Base-by-base conservation (phyloP, 2,113 vertebrate species). In the Chrysemys picta region DNA sequence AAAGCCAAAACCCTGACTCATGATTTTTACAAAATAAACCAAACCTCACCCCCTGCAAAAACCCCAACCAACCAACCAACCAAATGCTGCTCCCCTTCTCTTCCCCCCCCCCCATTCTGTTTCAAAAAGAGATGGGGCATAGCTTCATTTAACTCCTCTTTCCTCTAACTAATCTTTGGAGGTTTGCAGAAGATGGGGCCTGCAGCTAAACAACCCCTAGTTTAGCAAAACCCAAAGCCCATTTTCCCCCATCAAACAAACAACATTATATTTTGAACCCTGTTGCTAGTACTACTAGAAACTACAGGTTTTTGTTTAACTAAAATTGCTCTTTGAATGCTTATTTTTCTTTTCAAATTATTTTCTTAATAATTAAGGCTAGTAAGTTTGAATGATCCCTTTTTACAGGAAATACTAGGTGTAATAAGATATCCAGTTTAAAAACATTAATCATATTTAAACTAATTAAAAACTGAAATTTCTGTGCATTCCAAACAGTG, bases 401-500 rank as follows among this genome's bases (percentile, higher is more conserved):
- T 65, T 49, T 72, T 72, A 93, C 89, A 91, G 94, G 91, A 94
- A 89, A 84, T 31, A 85, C 31, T 94, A 93, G 82, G 90, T 95
- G 95, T 97, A 97, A 98, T 89, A 94, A 97, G 95, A 95, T 96
- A 97, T 17, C 50, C 82, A 80, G 88, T 94, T 83, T 91, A 94
- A 91, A 98, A 97, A 83, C 96, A 97, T 97, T 93, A 95, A 95
- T 98, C 96, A 96, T 95, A 95, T 96, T 97, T 95, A 96, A 96
- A 97, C 91, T 97, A 98, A 98, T 98, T 98, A 98, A 98, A 97
- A 97, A 93, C 94, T 89, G 96, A 87, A 97, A 98, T 98, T 97
- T 97, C 95, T 84, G 93, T 83, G 92, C 96, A 97, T 97, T 97
- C 95, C 96, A 96, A 93, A 95, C 94, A 82, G 89, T 85, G 94